Base-by-base conservation (phyloP, 1,140 invertebrate genomes). In the Atta colombica region DNA sequence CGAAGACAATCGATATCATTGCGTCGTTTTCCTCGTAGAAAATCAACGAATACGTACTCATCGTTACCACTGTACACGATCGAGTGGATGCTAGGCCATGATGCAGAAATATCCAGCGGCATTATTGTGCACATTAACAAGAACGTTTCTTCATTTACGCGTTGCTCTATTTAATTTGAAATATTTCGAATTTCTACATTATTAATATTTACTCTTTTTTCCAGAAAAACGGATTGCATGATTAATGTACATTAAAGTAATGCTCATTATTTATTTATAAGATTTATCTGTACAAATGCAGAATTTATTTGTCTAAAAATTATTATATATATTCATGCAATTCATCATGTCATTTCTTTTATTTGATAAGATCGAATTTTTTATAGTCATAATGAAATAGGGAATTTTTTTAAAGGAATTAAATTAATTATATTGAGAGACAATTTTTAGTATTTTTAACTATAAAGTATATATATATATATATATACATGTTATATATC, bases 1-100 rank as follows among this genome's bases (percentile, higher is more conserved):
- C 5, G 81, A 71, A 72, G 87, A 86, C 85, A 87, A 86, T 86
- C 63, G 85, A 86, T 86, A 84, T 25, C 28, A 35, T 39, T n/a
- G 18, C 80, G 25, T 51, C 80, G 55, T 84, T 82, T 82, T 82
- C 80, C 68, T 25, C 39, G 55, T 25, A 55, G 69, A 84, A 84
- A 84, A 84, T 60, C 69, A 61, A 25, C 39, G 55, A 84, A 51
- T 61, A 35, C 55, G 28, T 39, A 51, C 21, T n/a, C 66, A 6
- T 8, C n/a, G 49, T 49, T 18, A 51, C 49, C 12, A 16, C 16
- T 45, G 14, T 35, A 14, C 8, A 49, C 77, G 21, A 66, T 65
- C 60, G 77, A 14, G 2, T 18, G 61, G 25, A 66, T 78, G 61
- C 18, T 60, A 18, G 31, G 55, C 7, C 51, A n/a, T n/a, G 61